Evolutionary conservation across 2,888 invertebrate genomes (phyloP), one percentile per base, ranked within the genome.

Genomic region (Gisinianus flammeolus): DNA sequence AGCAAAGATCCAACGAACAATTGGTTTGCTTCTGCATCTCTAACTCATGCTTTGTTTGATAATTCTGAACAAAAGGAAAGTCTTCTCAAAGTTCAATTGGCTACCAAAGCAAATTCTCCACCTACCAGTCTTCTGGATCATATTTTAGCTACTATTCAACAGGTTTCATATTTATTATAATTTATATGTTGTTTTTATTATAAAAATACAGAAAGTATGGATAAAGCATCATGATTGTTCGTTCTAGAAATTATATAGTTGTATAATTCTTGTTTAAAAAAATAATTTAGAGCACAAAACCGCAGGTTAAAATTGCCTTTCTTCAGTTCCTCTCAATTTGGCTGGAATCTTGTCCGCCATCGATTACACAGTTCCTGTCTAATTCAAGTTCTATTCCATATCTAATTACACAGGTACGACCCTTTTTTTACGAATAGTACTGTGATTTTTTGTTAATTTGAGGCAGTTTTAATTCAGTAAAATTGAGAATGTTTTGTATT

Each of bases 21-120:
- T 87, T 99, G 99, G 99, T 96, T 97, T 88, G 94, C 97, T 0
- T 91, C 96, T 0, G 93, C 97, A 0, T 95, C 96, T 0, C 88
- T 99, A 30, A 93, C 95, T 86, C 96, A 99, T 86, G 92, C 94
- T 0, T 89, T 99, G 26, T 91, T 95, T 6, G 96, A 96, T 80
- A 96, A 95, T 86, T 90, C 91, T 0, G 90, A 89, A 0, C 93
- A 94, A 85, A 96, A 97, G 86, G 97, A 98, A 86, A 95, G 97
- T 86, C 87, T 99, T 68, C 87, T 99, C 33, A 89, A 96, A 77
- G 98, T 99, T 4, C 90, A 98, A 81, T 88, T 99, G 78, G 96
- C 97, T 0, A 93, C 94, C 0, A 93, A 93, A 82, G 90, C 92
- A 0, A 94, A 94, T 0, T 92, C 93, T 79, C 91, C 94, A 5